Conservation (phyloP, 2,888 invertebrate species). For the Mythimna ferrago region DNA sequence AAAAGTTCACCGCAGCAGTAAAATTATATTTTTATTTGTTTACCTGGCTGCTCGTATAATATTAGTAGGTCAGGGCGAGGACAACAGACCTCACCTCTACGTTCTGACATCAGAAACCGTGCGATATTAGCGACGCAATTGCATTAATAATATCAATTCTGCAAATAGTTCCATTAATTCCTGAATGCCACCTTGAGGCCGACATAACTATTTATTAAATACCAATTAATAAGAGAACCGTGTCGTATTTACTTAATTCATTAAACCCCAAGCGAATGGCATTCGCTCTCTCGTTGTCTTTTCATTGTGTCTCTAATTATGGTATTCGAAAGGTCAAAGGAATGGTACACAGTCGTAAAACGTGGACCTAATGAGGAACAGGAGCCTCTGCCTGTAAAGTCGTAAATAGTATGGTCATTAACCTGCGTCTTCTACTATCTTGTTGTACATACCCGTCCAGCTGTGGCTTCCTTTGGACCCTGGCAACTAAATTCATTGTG, state of each 20-base stretch:
- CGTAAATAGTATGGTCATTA: conserved; percentile 24
- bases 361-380: conserved; percentile 31
- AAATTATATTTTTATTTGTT: conserved; percentile 31
- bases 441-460: conserved; percentile 8
- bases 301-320: too few species aligned
- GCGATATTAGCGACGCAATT: conserved; percentile 42
- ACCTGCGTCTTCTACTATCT: conserved; percentile 15
- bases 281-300: too few species aligned
- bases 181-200: conserved; percentile 44
- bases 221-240: conserved; percentile 23
- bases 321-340: not conserved
- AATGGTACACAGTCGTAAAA: conserved; percentile 25
- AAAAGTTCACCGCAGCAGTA: conserved; percentile 24
- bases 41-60: conserved; percentile 26
- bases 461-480: not conserved
- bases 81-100: conserved; percentile 32
- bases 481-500: not conserved
- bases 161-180: conserved; percentile 36
- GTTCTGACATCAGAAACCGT: conserved; percentile 69
- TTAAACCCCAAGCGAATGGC: too few species aligned
- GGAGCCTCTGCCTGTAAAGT: conserved; percentile 14
- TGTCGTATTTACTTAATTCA: conserved; percentile 10
- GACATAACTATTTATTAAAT: conserved; percentile 34
- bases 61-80: conserved; percentile 65
- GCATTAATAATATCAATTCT: conserved; percentile 47